A percentile compares a stretch with the other conserved stretches of the same genome.
Conservation (phyloP, 2,797 vertebrate species). For the Pagetopsis macropterus region DNA sequence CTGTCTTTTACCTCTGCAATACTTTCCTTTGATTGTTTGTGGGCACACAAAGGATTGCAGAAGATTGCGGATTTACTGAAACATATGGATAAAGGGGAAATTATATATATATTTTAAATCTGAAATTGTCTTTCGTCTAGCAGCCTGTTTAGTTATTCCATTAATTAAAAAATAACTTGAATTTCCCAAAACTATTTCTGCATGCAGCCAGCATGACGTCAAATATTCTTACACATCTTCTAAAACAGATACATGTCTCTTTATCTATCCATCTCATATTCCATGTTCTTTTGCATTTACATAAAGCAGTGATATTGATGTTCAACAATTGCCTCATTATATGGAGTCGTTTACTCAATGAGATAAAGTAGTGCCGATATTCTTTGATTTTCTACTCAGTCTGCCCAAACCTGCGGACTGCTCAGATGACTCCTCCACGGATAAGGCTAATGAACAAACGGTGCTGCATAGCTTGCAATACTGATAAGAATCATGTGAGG, state of each 20-base stretch:
- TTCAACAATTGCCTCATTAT: conserved; percentile 57
- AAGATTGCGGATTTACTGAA: no score
- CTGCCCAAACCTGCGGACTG: conserved; percentile 27
- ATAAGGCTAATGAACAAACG: conserved; percentile 54
- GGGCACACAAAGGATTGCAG: conserved; percentile 24
- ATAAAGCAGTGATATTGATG: conserved; percentile 30
- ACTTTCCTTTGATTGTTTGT: conserved; percentile 5
- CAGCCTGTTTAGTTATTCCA: neutral
- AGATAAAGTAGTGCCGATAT: conserved; percentile 49
- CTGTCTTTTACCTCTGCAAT: conserved; percentile 11
- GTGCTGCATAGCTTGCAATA: conserved; percentile 10
- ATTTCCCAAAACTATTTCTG: neutral
- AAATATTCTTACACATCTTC: conserved; percentile 1
- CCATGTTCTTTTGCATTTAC: conserved; percentile 27
- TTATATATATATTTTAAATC: no score
- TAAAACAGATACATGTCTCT: conserved; percentile 19
- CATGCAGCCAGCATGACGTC: neutral
- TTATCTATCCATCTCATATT: conserved; percentile 7
- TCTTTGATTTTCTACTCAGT: conserved; percentile 65
- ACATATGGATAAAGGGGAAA: no score
- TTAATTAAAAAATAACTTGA: neutral
- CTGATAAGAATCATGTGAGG: conserved; percentile 43
- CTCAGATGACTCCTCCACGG: conserved; percentile 40
- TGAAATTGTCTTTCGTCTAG: neutral
- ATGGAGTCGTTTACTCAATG: conserved; percentile 42